Percentiles rank a stretch among this genome's conserved stretches.
Conservation (phyloP, 2,888 invertebrate genomes). For the Drosophila sordidula region DNA sequence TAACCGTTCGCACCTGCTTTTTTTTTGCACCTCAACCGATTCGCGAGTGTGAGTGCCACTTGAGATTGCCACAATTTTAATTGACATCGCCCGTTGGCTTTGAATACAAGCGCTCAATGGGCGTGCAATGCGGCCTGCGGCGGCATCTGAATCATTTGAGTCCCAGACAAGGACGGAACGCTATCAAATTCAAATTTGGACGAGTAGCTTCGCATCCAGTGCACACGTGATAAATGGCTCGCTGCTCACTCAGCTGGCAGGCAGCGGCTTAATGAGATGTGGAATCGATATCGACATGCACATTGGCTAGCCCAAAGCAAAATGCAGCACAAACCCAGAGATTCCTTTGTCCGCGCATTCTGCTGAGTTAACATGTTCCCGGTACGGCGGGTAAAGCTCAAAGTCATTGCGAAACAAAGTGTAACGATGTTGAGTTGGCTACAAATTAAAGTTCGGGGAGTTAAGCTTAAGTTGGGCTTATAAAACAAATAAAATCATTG, state of each 20-base stretch:
- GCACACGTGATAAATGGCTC: slow-evolving; percentile 56
- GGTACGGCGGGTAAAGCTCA: not conserved
- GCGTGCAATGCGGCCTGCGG: slow-evolving; percentile 29
- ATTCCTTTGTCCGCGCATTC: not conserved
- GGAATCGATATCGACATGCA: slow-evolving; percentile 31
- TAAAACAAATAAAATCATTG: too few relatives aligned
- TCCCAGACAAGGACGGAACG: slow-evolving; percentile 2
- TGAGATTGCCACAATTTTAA: slow-evolving; percentile 73
- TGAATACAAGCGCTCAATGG: slow-evolving; percentile 16
- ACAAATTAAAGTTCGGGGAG: too few relatives aligned
- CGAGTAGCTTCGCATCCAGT: slow-evolving; percentile 16
- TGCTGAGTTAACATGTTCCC: slow-evolving; percentile 1
- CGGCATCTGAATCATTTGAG: slow-evolving; percentile 4
- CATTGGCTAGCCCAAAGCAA: slow-evolving; percentile 8
- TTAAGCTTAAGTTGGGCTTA: too few relatives aligned
- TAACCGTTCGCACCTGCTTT: too few relatives aligned
- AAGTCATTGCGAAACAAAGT: not conserved
- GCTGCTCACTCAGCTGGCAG: slow-evolving; percentile 18
- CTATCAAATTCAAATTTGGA: slow-evolving; percentile 12
- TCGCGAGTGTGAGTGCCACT: slow-evolving; percentile 56
- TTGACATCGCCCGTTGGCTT: slow-evolving; percentile 63
- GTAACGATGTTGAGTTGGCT: too few relatives aligned
- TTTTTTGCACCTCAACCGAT: slow-evolving; percentile 6
- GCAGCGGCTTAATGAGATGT: slow-evolving; percentile 55
- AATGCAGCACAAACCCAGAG: slow-evolving; percentile 13